Percentiles rank a stretch among this genome's conserved stretches.
Evolutionary conservation across 2,113 vertebrate species (phyloP).

Genomic region (Ictidomys tridecemlineatus): DNA sequence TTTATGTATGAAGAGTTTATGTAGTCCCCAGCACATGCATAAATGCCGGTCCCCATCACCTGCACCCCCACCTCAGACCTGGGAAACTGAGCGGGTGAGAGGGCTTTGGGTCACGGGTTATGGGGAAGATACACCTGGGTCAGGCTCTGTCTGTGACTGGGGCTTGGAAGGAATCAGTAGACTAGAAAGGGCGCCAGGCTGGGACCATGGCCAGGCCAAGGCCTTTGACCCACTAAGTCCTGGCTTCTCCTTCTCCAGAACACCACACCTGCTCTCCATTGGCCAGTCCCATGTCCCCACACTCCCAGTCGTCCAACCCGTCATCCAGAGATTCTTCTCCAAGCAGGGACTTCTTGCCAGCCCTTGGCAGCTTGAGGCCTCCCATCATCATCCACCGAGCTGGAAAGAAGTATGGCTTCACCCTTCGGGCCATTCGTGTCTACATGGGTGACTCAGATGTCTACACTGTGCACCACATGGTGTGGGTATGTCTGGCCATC

Average conservation of each 20-base stretch:
- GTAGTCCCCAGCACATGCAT: not conserved
- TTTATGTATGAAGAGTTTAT: not conserved
- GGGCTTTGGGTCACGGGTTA: not conserved
- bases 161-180: not conserved
- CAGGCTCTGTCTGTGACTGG: not conserved
- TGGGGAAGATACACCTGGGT: not conserved
- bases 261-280: slow-evolving; percentile 96
- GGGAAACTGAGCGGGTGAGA: not conserved
- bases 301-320: slow-evolving; percentile 97
- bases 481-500: slow-evolving; percentile 92
- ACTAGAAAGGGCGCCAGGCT: not conserved
- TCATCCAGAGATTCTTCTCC: slow-evolving; percentile 98
- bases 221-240: slow-evolving; percentile 78
- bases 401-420: slow-evolving; percentile 99
- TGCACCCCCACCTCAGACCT: not conserved
- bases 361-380: slow-evolving; percentile 91
- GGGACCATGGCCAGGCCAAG: not conserved
- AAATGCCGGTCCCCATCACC: not conserved
- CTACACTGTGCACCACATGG: slow-evolving; percentile 99
- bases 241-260: slow-evolving; percentile 89
- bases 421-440: slow-evolving; percentile 96
- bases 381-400: slow-evolving; percentile 96
- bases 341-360: slow-evolving; percentile 96
- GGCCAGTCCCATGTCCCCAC: slow-evolving; percentile 99
- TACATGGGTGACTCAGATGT: slow-evolving; percentile 98